Evolutionary conservation across 2,113 vertebrate species (phyloP).

Genomic region (Nyctibius bracteatus): DNA sequence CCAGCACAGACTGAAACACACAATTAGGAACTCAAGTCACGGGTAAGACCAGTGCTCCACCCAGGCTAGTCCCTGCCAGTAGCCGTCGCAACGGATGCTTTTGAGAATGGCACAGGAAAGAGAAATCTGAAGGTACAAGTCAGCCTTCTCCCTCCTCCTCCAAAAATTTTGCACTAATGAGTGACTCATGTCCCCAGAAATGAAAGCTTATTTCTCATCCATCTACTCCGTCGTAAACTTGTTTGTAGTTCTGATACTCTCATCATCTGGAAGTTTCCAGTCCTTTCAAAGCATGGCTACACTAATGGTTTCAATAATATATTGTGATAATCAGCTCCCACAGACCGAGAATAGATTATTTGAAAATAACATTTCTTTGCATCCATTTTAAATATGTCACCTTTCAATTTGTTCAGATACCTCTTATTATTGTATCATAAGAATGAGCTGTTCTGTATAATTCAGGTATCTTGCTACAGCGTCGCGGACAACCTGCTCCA

Average conservation of each 20-base stretch:
- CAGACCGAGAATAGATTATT: rapidly evolving
- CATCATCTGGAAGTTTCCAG: not conserved
- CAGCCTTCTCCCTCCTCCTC: not conserved
- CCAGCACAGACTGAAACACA: not conserved
- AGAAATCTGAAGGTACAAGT: not conserved
- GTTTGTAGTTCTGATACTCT: not conserved
- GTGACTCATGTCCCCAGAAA: not conserved
- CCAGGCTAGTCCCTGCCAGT: not conserved
- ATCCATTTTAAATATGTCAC: not conserved
- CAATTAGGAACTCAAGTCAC: too few species aligned
- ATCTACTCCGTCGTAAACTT: not conserved
- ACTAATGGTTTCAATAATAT: not conserved
- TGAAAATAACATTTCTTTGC: not conserved
- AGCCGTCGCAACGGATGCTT: not conserved
- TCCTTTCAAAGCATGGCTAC: not conserved
- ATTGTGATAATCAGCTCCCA: not conserved
- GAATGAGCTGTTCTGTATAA: not conserved
- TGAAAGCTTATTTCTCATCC: not conserved
- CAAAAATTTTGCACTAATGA: not conserved
- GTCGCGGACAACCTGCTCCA: not conserved
- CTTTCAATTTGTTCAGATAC: not conserved
- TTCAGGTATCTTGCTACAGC: not conserved
- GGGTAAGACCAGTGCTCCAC: not conserved
- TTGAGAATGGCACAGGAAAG: not conserved
- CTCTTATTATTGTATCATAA: not conserved